phyloP scores from a whole-genome alignment of 2,113 vertebrate genomes.

The Paramisgurnus dabryanus region DNA sequence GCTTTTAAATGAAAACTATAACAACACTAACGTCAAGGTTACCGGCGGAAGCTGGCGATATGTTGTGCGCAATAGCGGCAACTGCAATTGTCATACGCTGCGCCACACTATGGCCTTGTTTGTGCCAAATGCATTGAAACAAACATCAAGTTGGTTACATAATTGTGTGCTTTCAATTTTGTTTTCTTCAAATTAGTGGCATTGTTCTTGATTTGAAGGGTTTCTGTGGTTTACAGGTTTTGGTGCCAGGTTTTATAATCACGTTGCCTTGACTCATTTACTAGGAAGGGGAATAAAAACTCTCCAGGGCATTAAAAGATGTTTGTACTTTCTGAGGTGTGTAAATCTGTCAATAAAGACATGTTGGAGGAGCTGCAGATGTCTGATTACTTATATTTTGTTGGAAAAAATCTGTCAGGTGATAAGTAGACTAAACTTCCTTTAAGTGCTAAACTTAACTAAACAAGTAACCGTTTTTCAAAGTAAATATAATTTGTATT shows the following conservation, averaged over 20 bases:
- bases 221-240: conserved; percentile 43
- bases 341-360: not conserved
- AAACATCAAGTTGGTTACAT: too few relatives aligned
- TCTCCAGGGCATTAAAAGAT: not conserved
- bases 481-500: not conserved
- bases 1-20: conserved; percentile 35
- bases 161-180: too few relatives aligned
- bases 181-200: conserved; percentile 35
- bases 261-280: conserved; percentile 41
- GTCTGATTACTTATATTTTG: conserved; percentile 20
- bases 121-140: conserved; percentile 57
- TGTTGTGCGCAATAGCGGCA: not conserved
- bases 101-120: conserved; percentile 55
- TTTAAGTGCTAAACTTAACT: not conserved
- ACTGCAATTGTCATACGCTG: not conserved
- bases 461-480: not conserved
- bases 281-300: not conserved
- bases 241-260: conserved; percentile 46
- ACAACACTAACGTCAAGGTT: not conserved
- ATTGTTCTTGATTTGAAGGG: conserved; percentile 43
- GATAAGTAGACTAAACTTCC: not conserved
- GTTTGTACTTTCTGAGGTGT: not conserved
- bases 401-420: not conserved
- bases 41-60: not conserved
- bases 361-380: conserved; percentile 11